Base-by-base conservation (phyloP, 2,797 vertebrate species). In the Fistularia commersonii region DNA sequence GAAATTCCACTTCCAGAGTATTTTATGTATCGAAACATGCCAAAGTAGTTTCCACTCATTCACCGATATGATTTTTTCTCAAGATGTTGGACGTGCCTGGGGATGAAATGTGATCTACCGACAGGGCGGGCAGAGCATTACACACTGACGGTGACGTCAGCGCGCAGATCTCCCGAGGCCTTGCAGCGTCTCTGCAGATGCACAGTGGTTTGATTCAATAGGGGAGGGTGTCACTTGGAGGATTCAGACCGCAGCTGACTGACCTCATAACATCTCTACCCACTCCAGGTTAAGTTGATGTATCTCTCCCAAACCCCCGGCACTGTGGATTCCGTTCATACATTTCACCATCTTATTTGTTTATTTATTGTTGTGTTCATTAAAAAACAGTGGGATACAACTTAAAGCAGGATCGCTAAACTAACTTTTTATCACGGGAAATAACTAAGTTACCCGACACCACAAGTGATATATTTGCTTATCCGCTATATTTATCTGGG, bases 61-160 rank as follows among this genome's bases (percentile, higher is more conserved):
- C 2, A 36, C 35, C 9, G 35, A 36, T 36, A 10, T 8, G 35
- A 7, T 36, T 7, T 7, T 36, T 36, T 23, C 23, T 23, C 23
- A 23, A 23, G 23, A 23, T 23, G 23, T 23, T 23, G 23, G 23
- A 23, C 23, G 23, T 36, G 9, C 35, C 35, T 10, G 35, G 35
- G 44, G 52, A 48, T 64, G 66, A 74, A 77, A 80, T 66, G 15
- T 66, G 61, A 82, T 57, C 66, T 2, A 3, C 39, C 56, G 48
- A 52, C 58, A 79, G 84, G 86, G 79, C 81, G 82, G 75, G 57
- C 80, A 54, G 54, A 60, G 54, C 66, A 76, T 69, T 57, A 68
- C 65, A 38, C 61, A 64, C 69, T 48, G 45, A 59, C 69, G 65
- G 57, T 89, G 87, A 90, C 84, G 76, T 89, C 85, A 89, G 64